These are phyloP conservation scores for Delichon dasypus DNA, from an alignment of 2,797 vertebrate species.

Conservation along the genomic window DNA sequence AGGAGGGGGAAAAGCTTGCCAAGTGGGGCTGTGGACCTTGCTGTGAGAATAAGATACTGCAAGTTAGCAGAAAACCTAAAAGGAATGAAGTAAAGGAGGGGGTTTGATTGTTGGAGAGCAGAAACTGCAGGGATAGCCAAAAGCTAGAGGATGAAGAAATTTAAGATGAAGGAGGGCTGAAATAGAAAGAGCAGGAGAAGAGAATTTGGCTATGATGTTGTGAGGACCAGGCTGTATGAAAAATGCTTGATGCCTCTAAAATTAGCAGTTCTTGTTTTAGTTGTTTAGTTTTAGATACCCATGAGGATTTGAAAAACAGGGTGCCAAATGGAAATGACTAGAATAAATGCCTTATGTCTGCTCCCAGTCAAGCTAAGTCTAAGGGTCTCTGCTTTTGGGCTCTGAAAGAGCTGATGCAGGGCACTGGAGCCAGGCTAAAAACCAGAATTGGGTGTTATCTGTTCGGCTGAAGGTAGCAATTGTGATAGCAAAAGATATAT, in stretches of 20 bases:
- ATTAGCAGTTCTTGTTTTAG: not conserved
- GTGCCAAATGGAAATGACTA: not conserved
- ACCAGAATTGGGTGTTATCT: not conserved
- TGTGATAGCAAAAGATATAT: not conserved
- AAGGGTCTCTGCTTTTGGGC: not conserved
- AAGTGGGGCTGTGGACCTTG: not conserved
- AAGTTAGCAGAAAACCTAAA: not conserved
- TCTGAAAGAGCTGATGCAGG: not conserved
- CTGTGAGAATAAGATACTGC: not conserved
- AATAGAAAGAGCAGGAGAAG: not conserved
- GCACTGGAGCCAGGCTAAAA: not conserved
- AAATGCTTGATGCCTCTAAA: not conserved
- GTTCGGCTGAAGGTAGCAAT: not conserved
- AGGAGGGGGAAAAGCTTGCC: conserved; percentile 1
- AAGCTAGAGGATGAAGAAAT: not conserved
- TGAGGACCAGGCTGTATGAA: not conserved
- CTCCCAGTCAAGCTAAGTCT: not conserved
- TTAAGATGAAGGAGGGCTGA: not conserved
- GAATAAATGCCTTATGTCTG: not conserved
- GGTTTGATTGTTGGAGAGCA: not conserved
- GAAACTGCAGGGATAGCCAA: conserved; percentile 9
- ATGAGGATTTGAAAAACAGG: not conserved
- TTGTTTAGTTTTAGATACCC: not conserved
- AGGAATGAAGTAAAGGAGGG: not conserved
- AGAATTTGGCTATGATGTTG: not conserved